phyloP scores from a whole-genome alignment of 2,797 vertebrate species.

The Garrulus glandarius region DNA sequence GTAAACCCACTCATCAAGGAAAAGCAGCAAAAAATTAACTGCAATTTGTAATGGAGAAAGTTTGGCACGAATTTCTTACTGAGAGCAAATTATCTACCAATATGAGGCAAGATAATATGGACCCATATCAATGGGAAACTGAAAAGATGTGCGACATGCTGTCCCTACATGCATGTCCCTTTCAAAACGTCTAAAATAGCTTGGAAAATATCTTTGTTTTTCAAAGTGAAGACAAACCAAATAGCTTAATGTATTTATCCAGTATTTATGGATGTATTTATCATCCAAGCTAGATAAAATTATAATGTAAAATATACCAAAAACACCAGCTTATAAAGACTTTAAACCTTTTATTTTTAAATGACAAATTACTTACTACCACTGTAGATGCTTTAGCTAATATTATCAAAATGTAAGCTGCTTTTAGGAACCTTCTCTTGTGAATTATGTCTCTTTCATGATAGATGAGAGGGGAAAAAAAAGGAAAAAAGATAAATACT shows the following conservation, averaged over 20 bases:
- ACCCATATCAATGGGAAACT: not conserved
- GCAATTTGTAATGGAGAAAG: not conserved
- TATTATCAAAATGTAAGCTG: constrained; percentile 32
- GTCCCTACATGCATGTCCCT: not conserved
- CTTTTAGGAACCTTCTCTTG: constrained; percentile 25
- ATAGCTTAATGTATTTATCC: not conserved
- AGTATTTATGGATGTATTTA: no score
- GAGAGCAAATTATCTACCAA: not conserved
- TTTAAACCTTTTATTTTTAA: not conserved
- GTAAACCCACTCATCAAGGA: not conserved
- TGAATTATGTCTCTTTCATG: not conserved
- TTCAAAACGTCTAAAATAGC: not conserved
- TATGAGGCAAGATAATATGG: not conserved
- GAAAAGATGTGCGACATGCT: not conserved
- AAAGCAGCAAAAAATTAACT: not conserved
- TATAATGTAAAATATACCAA: not conserved
- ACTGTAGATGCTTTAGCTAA: not conserved
- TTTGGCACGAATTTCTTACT: not conserved
- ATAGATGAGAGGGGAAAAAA: not conserved
- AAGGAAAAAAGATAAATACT: not conserved
- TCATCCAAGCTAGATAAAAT: not conserved
- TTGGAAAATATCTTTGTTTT: not conserved
- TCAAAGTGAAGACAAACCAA: not conserved
- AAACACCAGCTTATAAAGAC: not conserved
- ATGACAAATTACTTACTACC: not conserved